Evolutionary conservation across 2,888 invertebrate species (phyloP).

Genomic region (Drosophila sordidula): DNA sequence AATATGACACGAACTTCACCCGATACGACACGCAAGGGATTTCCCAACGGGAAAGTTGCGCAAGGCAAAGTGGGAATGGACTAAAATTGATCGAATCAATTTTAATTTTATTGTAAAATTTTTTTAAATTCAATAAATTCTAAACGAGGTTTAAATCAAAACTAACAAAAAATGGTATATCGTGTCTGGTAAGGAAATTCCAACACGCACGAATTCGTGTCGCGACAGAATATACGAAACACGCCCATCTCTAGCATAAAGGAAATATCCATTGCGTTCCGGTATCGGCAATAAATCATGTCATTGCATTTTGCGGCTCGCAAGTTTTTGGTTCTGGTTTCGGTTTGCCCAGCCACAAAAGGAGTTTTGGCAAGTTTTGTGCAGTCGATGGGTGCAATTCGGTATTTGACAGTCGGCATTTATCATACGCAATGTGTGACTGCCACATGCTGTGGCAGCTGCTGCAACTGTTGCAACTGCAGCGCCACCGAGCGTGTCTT

Average conservation of each 20-base stretch:
- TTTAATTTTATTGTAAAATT: too few relatives aligned
- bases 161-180: too few relatives aligned
- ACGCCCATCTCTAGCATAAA: background rate
- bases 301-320: conserved; percentile 65
- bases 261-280: conserved; percentile 21
- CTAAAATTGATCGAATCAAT: too few relatives aligned
- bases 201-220: too few relatives aligned
- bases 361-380: conserved; percentile 41
- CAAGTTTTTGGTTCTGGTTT: conserved; percentile 30
- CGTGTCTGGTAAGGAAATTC: too few relatives aligned
- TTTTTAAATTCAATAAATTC: too few relatives aligned
- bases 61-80: too few relatives aligned
- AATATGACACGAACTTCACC: too few relatives aligned
- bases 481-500: conserved; percentile 41
- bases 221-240: background rate
- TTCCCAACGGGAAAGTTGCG: too few relatives aligned
- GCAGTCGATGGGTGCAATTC: conserved; percentile 39
- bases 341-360: conserved; percentile 38
- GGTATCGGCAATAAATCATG: conserved; percentile 65
- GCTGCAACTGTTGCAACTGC: conserved; percentile 19
- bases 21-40: too few relatives aligned
- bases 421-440: conserved; percentile 58
- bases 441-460: conserved; percentile 29
- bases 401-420: conserved; percentile 60
- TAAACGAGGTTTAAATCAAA: too few relatives aligned